These are phyloP conservation scores for Autographa pulchrina DNA, from an alignment of 2,888 invertebrate species.

Conservation along the genomic window DNA sequence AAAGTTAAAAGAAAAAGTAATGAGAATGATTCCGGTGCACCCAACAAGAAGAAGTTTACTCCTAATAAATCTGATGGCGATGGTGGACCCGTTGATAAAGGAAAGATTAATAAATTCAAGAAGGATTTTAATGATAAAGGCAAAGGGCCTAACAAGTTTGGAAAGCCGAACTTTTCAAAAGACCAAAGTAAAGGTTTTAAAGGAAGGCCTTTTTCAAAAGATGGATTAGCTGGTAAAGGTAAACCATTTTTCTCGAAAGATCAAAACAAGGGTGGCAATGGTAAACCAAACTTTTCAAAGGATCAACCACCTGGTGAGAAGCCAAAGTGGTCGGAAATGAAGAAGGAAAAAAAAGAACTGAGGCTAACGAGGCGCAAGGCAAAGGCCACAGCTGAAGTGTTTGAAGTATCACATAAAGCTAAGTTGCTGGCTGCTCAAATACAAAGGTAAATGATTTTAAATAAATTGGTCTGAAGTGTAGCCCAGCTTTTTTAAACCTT, in stretches of 20 bases:
- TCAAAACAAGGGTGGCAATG: conserved; percentile 61
- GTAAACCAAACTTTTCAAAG: conserved; percentile 68
- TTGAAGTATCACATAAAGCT: conserved; percentile 84
- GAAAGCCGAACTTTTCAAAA: conserved; percentile 44
- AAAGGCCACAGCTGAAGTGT: conserved; percentile 83
- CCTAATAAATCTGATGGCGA: conserved; percentile 46
- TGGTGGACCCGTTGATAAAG: conserved; percentile 36
- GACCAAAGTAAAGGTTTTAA: conserved; percentile 34
- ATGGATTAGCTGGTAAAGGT: conserved; percentile 33
- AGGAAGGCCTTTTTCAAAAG: conserved; percentile 47
- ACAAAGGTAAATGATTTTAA: conserved; percentile 71
- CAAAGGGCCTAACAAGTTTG: conserved; percentile 42
- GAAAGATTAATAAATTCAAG: conserved; percentile 43
- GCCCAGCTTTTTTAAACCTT: too few species aligned
- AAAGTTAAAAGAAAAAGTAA: conserved; percentile 80
- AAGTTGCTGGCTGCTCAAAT: conserved; percentile 83
- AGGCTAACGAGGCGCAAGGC: conserved; percentile 91
- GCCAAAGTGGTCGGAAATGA: conserved; percentile 93
- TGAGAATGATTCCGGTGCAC: conserved; percentile 60
- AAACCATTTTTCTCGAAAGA: conserved; percentile 55
- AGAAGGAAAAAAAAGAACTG: conserved; percentile 93
- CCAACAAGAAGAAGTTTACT: conserved; percentile 77
- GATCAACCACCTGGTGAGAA: conserved; percentile 75
- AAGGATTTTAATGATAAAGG: conserved; percentile 45
- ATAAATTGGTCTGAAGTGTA: too few species aligned